Conservation (phyloP, 2,113 vertebrate genomes). For the Chaetura pelagica region DNA sequence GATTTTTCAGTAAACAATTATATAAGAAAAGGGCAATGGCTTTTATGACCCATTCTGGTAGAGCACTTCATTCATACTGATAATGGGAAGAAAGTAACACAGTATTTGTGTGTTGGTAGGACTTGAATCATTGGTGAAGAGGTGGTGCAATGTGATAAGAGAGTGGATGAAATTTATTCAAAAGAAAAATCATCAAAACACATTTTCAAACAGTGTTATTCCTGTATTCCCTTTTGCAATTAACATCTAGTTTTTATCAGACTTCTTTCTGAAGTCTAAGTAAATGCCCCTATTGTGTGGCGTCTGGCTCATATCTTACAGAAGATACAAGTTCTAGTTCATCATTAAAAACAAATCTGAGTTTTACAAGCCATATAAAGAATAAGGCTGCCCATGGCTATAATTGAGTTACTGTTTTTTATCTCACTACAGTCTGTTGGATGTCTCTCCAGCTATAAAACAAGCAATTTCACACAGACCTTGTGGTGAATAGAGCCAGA, state of each 20-base stretch:
- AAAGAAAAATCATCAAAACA: conserved; percentile 40
- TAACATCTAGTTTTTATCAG: conserved; percentile 47
- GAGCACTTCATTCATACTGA: conserved; percentile 23
- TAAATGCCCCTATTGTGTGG: conserved; percentile 35
- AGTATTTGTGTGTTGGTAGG: neutral
- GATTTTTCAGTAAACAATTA: neutral
- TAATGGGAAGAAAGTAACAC: conserved; percentile 9
- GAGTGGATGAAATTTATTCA: conserved; percentile 18
- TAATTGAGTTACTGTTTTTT: conserved; percentile 69
- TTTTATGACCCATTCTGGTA: conserved; percentile 23
- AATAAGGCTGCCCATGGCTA: conserved; percentile 57
- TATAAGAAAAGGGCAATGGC: conserved; percentile 28
- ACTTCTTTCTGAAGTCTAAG: conserved; percentile 46
- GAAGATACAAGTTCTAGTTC: conserved; percentile 46
- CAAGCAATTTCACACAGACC: conserved; percentile 68
- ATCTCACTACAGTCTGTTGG: conserved; percentile 53
- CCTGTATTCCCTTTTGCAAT: conserved; percentile 43
- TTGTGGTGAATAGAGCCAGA: conserved; percentile 41
- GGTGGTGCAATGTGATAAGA: neutral
- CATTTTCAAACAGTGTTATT: neutral
- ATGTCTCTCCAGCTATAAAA: conserved; percentile 68
- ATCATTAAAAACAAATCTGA: conserved; percentile 68
- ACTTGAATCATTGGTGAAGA: conserved; percentile 1
- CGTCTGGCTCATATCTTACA: conserved; percentile 48
- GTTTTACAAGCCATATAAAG: conserved; percentile 57